phyloP scores from a whole-genome alignment of 37 sponge, comb jelly and placozoan genomes.

The Amphimedon queenslandica region DNA sequence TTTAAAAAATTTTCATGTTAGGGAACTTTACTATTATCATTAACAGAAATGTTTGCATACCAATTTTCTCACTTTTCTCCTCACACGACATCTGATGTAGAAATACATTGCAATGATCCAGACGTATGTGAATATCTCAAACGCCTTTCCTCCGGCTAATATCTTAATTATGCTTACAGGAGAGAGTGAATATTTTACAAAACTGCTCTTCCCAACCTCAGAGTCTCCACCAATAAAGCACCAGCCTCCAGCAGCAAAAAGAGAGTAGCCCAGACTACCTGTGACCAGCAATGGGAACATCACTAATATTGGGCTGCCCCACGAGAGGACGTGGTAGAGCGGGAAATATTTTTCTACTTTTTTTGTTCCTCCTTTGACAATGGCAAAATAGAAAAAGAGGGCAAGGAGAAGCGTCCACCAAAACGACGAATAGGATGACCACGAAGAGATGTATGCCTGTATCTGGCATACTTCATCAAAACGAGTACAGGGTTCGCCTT shows the following conservation, averaged over 20 bases:
- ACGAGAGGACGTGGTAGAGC: slow-evolving; percentile 19
- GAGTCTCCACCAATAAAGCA: slow-evolving; percentile 29
- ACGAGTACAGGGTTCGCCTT: neutral
- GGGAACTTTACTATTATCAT: too few species aligned
- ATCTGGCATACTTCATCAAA: slow-evolving; percentile 34
- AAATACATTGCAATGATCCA: slow-evolving; percentile 23
- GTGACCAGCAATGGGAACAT: slow-evolving; percentile 4
- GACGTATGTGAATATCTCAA: slow-evolving; percentile 47
- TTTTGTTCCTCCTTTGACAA: slow-evolving; percentile 5
- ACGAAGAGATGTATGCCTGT: slow-evolving; percentile 55
- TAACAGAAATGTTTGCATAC: too few species aligned
- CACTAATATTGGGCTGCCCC: slow-evolving; percentile 27
- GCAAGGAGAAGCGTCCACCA: slow-evolving; percentile 55
- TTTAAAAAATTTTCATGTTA: too few species aligned
- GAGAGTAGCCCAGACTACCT: slow-evolving; percentile 33
- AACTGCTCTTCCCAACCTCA: neutral
- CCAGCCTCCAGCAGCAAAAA: slow-evolving; percentile 33
- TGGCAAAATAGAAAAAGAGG: slow-evolving; percentile 36
- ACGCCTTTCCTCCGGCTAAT: slow-evolving; percentile 44
- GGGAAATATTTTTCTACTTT: slow-evolving; percentile 34
- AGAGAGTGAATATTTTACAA: neutral
- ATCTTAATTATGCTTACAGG: neutral
- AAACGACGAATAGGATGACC: slow-evolving; percentile 46
- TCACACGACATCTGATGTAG: slow-evolving; percentile 10
- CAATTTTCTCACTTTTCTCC: slow-evolving; percentile 15